Evolutionary conservation across 2,113 vertebrate genomes (phyloP).

Genomic region (Pollimyrus isidori): DNA sequence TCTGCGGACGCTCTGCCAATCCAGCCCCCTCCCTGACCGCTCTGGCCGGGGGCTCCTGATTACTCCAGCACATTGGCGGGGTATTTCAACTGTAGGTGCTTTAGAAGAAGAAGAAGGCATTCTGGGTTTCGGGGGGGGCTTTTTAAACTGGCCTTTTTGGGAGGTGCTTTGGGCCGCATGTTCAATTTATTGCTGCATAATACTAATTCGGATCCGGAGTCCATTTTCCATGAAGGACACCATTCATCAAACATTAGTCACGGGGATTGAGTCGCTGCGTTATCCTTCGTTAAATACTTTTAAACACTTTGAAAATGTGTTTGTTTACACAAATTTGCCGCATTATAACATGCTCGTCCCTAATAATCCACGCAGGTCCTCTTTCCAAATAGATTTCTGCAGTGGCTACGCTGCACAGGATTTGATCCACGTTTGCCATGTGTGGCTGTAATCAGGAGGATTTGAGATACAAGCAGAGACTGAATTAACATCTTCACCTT

Average conservation of each 20-base stretch:
- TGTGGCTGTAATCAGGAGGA: constrained; percentile 45
- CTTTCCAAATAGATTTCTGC: background rate
- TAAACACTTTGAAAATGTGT: constrained; percentile 35
- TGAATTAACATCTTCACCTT: constrained; percentile 45
- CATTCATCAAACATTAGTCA: background rate
- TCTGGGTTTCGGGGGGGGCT: constrained; percentile 36
- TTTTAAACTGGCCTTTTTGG: constrained; percentile 28
- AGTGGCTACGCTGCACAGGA: background rate
- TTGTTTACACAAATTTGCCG: constrained; percentile 35
- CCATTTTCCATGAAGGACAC: background rate
- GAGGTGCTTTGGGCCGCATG: constrained; percentile 20
- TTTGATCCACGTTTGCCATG: constrained; percentile 30
- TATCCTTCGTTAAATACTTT: constrained; percentile 12
- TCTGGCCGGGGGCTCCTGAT: constrained; percentile 30
- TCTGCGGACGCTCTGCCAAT: background rate
- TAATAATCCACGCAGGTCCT: background rate
- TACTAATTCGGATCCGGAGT: background rate
- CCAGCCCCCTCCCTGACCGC: background rate
- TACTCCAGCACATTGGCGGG: constrained; percentile 42
- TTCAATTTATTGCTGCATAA: background rate
- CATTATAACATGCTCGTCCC: constrained; percentile 13
- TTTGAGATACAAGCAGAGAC: constrained; percentile 25
- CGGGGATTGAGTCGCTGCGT: background rate
- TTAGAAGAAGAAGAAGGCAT: constrained; percentile 23
- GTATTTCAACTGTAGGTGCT: constrained; percentile 32